phyloP scores from a whole-genome alignment of 1,140 invertebrate genomes.

The Diorhabda sublineata region DNA sequence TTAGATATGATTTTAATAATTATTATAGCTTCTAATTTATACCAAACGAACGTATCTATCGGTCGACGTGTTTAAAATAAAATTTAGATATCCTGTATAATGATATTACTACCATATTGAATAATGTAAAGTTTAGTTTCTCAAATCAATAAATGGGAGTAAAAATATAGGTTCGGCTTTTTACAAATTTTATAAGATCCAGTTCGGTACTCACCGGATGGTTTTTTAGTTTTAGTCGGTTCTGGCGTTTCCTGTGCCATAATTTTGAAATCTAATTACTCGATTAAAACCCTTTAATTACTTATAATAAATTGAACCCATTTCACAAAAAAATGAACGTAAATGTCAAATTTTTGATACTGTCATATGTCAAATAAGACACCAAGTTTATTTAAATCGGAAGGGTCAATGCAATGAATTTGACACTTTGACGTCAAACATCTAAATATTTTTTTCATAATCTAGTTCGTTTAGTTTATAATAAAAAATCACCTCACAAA shows the following conservation, averaged over 20 bases:
- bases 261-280: neutral
- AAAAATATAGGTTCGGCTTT: constrained; percentile 13
- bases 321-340: too few relatives aligned
- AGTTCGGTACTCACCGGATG: constrained; percentile 32
- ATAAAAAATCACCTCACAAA: too few relatives aligned
- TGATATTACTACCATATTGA: constrained; percentile 8
- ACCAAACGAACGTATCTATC: neutral
- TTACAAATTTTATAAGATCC: constrained; percentile 11
- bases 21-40: too few relatives aligned
- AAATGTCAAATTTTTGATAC: too few relatives aligned
- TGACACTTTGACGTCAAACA: too few relatives aligned
- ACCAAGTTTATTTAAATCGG: too few relatives aligned
- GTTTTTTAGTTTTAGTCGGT: constrained; percentile 36
- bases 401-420: too few relatives aligned
- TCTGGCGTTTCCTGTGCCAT: constrained; percentile 34
- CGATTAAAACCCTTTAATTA: neutral
- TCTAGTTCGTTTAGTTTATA: too few relatives aligned
- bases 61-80: neutral
- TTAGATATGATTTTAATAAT: too few relatives aligned
- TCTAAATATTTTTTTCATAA: too few relatives aligned
- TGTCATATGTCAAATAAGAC: too few relatives aligned
- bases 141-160: constrained; percentile 29
- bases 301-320: neutral
- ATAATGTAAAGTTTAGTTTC: neutral
- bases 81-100: neutral